Evolutionary conservation across 64 coral and sea anemone species (phyloP).

Genomic region (Montipora capricornis): DNA sequence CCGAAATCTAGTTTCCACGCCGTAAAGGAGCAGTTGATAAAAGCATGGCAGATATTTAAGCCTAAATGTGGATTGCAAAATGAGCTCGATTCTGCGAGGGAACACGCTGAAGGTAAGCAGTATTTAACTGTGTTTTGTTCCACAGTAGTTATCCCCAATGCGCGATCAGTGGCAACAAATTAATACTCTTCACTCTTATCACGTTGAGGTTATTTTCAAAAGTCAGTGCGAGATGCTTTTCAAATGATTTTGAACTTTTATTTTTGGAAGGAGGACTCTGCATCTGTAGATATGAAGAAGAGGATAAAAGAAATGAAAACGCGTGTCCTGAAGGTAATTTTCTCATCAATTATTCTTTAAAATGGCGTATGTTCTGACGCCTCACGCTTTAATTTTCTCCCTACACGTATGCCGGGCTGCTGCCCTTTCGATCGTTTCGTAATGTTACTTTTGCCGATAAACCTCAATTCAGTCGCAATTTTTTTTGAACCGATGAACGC

Average conservation of each 20-base stretch:
- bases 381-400: not conserved
- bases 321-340: conserved; percentile 33
- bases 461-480: not conserved
- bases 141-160: not conserved
- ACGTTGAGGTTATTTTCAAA: not conserved
- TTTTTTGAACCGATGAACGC: too few species aligned
- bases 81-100: conserved; percentile 18
- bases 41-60: too few species aligned
- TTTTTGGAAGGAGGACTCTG: conserved; percentile 1
- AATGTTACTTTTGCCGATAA: not conserved
- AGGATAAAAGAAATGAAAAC: conserved; percentile 47
- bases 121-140: not conserved
- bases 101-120: conserved; percentile 9
- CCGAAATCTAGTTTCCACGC: too few species aligned
- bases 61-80: not conserved
- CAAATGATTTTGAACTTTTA: not conserved
- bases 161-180: not conserved
- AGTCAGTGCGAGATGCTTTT: not conserved
- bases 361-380: not conserved
- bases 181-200: not conserved
- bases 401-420: not conserved
- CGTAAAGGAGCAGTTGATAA: not conserved
- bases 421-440: not conserved
- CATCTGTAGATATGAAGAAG: conserved; percentile 47
- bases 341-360: not conserved